phyloP scores from a whole-genome alignment of 2,888 invertebrate species.

The Axea sp. region DNA sequence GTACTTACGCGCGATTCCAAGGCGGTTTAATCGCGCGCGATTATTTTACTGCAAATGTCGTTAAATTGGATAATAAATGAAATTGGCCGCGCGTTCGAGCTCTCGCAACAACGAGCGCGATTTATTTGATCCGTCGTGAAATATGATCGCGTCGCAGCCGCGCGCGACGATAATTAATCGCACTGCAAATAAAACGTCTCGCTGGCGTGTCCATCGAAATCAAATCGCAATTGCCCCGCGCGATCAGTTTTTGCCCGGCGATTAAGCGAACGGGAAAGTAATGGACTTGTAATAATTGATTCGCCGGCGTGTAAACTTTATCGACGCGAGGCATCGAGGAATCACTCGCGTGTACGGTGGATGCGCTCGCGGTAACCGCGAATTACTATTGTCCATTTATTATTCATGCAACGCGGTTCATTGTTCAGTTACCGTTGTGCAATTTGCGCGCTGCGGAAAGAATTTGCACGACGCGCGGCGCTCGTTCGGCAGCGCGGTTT shows the following conservation, averaged over 20 bases:
- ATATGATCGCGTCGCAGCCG: no score
- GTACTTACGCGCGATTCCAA: background rate
- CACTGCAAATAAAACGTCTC: conserved; percentile 9
- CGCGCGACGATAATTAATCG: conserved; percentile 22
- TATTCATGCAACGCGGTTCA: conserved; percentile 30
- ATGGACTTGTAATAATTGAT: conserved; percentile 33
- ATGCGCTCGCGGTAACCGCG: conserved; percentile 7
- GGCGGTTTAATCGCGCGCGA: conserved; percentile 15
- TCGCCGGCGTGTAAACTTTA: conserved; percentile 12
- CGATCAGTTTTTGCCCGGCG: conserved; percentile 11
- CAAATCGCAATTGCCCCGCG: conserved; percentile 6
- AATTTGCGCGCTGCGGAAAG: conserved; percentile 5
- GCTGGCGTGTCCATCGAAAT: no score
- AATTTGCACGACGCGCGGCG: conserved; percentile 7
- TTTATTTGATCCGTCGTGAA: conserved; percentile 31
- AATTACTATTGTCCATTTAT: conserved; percentile 30
- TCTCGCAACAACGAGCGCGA: conserved; percentile 13
- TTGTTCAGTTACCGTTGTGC: conserved; percentile 7
- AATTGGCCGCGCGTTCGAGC: conserved; percentile 15
- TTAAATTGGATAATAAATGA: conserved; percentile 21
- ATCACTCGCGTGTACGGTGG: background rate
- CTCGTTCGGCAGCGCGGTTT: no score
- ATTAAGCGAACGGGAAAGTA: conserved; percentile 1
- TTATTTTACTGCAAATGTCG: conserved; percentile 19
- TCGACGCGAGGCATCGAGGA: conserved; percentile 12